Percentiles rank a stretch among this genome's conserved stretches.
Evolutionary conservation across 1,140 invertebrate species (phyloP).

Genomic region (Luehdorfia chinensis): DNA sequence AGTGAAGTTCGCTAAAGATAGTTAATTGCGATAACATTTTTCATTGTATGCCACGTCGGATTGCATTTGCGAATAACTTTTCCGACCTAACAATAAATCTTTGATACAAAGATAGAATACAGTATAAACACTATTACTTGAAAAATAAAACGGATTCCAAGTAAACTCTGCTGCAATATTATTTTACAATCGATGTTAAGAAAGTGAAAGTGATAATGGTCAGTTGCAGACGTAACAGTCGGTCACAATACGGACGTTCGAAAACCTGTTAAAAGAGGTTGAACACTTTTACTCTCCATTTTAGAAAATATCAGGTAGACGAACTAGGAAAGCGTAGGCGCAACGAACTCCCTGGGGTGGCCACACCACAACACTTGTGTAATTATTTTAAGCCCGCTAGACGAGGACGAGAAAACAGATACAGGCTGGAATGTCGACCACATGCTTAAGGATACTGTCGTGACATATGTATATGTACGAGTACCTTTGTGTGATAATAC

Average conservation of each 20-base stretch:
- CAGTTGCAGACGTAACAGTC: slow-evolving; percentile 22
- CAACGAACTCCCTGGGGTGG: slow-evolving; percentile 43
- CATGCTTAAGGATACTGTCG: slow-evolving; percentile 29
- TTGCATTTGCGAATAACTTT: neutral
- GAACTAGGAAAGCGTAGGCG: slow-evolving; percentile 25
- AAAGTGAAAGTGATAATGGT: slow-evolving; percentile 48
- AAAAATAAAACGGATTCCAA: too few species aligned
- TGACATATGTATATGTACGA: too few species aligned
- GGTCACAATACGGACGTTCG: slow-evolving; percentile 25
- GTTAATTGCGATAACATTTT: neutral
- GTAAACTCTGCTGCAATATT: neutral
- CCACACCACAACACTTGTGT: slow-evolving; percentile 54
- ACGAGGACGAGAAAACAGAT: slow-evolving; percentile 51
- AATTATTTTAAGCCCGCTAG: slow-evolving; percentile 71
- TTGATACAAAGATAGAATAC: neutral
- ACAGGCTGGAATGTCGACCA: slow-evolving; percentile 50
- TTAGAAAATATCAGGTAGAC: slow-evolving; percentile 37
- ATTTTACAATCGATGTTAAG: slow-evolving; percentile 15
- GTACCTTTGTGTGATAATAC: slow-evolving; percentile 13
- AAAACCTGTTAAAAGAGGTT: slow-evolving; percentile 39
- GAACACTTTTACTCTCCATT: slow-evolving; percentile 41
- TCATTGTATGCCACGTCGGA: neutral
- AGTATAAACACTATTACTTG: slow-evolving; percentile 16
- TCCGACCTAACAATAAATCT: too few species aligned
- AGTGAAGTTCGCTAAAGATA: slow-evolving; percentile 20